Conservation (phyloP, 2,113 vertebrate species). For the Gopherus evgoodei region DNA sequence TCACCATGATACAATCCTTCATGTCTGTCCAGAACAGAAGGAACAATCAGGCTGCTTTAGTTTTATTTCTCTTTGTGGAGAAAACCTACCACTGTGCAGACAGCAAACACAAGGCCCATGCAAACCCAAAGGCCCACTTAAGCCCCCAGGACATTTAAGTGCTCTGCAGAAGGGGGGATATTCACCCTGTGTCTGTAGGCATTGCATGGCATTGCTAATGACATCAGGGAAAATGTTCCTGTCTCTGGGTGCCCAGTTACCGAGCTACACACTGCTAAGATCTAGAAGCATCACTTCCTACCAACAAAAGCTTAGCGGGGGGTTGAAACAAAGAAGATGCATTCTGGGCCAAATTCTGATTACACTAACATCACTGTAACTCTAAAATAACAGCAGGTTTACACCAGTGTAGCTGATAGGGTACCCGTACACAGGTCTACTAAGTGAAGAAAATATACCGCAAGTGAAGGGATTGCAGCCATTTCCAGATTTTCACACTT, state of each 20-base stretch:
- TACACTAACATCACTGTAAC: neutral
- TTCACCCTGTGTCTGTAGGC: neutral
- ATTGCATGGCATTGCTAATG: neutral
- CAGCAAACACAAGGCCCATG: neutral
- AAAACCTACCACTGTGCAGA: neutral
- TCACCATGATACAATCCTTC: neutral
- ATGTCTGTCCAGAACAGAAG: neutral
- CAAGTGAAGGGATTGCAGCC: neutral
- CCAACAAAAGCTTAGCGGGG: neutral
- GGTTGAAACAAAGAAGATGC: neutral
- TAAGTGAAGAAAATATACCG: neutral
- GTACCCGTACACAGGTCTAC: too few species aligned
- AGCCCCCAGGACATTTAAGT: neutral
- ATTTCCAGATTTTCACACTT: neutral
- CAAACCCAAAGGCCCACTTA: neutral
- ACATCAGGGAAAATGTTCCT: neutral
- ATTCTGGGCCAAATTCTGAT: neutral
- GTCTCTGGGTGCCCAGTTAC: neutral
- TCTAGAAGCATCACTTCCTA: neutral
- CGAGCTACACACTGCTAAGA: neutral
- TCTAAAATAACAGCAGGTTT: neutral
- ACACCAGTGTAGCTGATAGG: neutral
- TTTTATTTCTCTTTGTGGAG: neutral
- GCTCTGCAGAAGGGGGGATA: neutral
- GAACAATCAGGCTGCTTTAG: neutral